A percentile compares a stretch with the other conserved stretches of the same genome.
phyloP scores from a whole-genome alignment of 2,888 invertebrate genomes.

The Cheilosia grossa region DNA sequence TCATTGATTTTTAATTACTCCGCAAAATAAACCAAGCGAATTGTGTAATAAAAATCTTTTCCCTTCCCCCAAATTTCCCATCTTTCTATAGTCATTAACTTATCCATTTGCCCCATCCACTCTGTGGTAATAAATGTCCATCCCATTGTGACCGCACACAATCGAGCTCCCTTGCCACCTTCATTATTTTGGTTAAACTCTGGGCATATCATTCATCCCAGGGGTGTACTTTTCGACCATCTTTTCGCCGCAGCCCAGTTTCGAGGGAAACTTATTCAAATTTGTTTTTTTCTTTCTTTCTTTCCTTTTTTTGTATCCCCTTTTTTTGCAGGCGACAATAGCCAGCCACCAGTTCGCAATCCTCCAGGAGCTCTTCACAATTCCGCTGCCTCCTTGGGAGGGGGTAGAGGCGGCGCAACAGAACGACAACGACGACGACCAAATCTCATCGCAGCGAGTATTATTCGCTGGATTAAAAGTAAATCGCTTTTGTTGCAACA shows the following conservation, averaged over 20 bases:
- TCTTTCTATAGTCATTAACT: constrained; percentile 33
- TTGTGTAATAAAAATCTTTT: constrained; percentile 40
- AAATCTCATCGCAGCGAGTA: constrained; percentile 81
- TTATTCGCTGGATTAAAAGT: constrained; percentile 83
- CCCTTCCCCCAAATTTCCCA: constrained; percentile 29
- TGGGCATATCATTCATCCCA: constrained; percentile 21
- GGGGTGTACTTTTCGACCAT: background rate
- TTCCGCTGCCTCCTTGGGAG: constrained; percentile 81
- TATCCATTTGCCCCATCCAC: constrained; percentile 20
- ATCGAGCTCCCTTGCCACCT: background rate
- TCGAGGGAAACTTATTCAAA: constrained; percentile 31
- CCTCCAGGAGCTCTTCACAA: constrained; percentile 83
- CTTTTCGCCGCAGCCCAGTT: constrained; percentile 1
- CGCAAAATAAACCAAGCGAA: constrained; percentile 38
- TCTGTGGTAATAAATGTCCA: constrained; percentile 43
- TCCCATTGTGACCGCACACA: constrained; percentile 33
- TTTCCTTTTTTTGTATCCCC: constrained; percentile 38
- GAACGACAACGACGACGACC: constrained; percentile 71
- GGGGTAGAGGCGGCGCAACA: background rate
- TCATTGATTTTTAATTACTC: constrained; percentile 58
- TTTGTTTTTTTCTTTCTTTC: constrained; percentile 21
- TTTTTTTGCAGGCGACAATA: constrained; percentile 80
- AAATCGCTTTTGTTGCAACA: constrained; percentile 82
- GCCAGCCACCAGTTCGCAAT: constrained; percentile 83
- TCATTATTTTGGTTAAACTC: constrained; percentile 12